Evolutionary conservation across 2,797 vertebrate species (phyloP).

Genomic region (Spatula clypeata): DNA sequence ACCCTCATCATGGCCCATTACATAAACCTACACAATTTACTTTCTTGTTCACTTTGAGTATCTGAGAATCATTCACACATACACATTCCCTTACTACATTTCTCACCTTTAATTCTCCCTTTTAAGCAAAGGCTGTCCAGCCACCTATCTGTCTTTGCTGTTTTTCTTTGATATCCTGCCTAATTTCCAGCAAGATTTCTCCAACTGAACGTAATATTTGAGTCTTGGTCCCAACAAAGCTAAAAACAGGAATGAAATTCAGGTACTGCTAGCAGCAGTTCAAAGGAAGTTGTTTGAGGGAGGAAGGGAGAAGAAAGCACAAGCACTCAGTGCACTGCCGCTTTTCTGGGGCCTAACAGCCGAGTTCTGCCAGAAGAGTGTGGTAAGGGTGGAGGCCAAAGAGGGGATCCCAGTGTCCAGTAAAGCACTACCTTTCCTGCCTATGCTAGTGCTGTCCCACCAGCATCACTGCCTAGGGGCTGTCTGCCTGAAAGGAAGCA

Average conservation of each 20-base stretch:
- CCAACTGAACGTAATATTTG: not conserved
- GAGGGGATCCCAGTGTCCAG: not conserved
- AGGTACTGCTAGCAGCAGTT: not conserved
- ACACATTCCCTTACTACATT: not conserved
- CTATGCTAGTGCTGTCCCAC: not conserved
- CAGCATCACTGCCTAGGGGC: not conserved
- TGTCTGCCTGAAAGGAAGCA: not conserved
- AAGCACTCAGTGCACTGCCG: not conserved
- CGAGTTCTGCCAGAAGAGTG: rapidly evolving
- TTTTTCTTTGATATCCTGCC: not conserved
- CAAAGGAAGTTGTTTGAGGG: not conserved
- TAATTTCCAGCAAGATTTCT: not conserved
- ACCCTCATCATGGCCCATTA: not conserved
- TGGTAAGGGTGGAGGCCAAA: not conserved
- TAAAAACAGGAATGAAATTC: not conserved
- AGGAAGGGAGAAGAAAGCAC: not conserved
- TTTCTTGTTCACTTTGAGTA: conserved; percentile 11
- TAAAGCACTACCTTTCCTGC: not conserved
- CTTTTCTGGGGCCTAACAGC: not conserved
- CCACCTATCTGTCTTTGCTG: not conserved
- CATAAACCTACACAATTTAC: conserved; percentile 54
- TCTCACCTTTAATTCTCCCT: conserved; percentile 43
- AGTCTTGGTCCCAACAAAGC: not conserved
- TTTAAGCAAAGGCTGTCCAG: conserved; percentile 41
- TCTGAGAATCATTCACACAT: conserved; percentile 1